These are phyloP conservation scores for Xestoiulus laeticollis DNA, from an alignment of 2,888 invertebrate species.

Conservation along the genomic window DNA sequence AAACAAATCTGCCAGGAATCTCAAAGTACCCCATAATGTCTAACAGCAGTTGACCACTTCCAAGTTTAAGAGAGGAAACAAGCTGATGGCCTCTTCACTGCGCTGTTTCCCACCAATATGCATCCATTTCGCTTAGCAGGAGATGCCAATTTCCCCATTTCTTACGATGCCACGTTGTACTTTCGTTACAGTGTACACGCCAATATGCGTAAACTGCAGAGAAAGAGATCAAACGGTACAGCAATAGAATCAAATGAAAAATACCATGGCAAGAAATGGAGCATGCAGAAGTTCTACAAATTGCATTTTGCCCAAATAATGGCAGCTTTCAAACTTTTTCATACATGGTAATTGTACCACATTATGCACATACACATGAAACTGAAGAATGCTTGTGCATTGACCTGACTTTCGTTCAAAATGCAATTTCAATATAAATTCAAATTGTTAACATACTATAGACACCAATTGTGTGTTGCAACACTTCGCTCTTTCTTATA, in stretches of 20 bases:
- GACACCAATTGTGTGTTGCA: no score
- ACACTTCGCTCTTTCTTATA: no score
- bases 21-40: constrained; percentile 31
- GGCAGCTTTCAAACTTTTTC: neutral
- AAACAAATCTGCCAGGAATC: constrained; percentile 24
- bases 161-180: neutral
- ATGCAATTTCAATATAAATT: no score
- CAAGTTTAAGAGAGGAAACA: neutral
- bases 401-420: no score
- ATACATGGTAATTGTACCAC: neutral
- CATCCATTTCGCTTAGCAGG: constrained; percentile 7
- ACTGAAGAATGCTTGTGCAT: no score
- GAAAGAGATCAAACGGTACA: neutral
- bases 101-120: neutral
- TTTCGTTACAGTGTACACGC: neutral
- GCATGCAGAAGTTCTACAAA: neutral
- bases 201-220: neutral
- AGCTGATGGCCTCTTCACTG: constrained; percentile 10
- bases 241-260: neutral
- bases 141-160: constrained; percentile 28
- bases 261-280: neutral
- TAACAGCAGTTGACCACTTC: constrained; percentile 37
- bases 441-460: no score
- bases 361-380: no score
- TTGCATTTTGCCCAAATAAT: neutral